phyloP scores from a whole-genome alignment of 2,888 invertebrate genomes.

The Danaus chrysippus region DNA sequence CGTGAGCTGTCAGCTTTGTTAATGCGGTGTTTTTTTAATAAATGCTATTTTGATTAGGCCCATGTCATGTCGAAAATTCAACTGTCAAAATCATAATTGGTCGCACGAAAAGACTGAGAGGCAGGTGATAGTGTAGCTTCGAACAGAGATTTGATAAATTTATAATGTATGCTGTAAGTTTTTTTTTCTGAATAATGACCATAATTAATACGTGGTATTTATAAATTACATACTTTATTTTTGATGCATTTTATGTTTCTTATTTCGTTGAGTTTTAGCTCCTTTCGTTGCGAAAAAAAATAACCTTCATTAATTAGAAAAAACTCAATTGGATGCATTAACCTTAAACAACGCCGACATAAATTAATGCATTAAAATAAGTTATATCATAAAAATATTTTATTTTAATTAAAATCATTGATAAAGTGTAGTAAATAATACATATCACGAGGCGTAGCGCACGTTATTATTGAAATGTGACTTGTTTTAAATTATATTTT shows the following conservation, averaged over 20 bases:
- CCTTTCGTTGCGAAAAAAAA: background rate
- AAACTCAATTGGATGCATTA: background rate
- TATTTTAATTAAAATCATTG: slow-evolving; percentile 1
- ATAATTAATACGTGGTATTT: background rate
- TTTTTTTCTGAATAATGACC: slow-evolving; percentile 3
- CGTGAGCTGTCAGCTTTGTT: slow-evolving; percentile 76
- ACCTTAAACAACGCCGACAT: slow-evolving; percentile 1
- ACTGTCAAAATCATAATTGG: slow-evolving; percentile 80
- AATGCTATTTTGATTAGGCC: slow-evolving; percentile 81
- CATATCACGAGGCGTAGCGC: background rate
- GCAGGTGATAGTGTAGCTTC: slow-evolving; percentile 54
- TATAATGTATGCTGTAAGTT: background rate
- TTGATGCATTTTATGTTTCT: background rate
- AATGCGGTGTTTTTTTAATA: slow-evolving; percentile 74
- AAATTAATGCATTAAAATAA: slow-evolving; percentile 6
- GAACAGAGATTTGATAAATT: slow-evolving; percentile 41
- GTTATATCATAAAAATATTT: background rate
- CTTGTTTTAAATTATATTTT: slow-evolving; percentile 45
- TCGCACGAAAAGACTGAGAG: slow-evolving; percentile 61
- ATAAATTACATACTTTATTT: background rate
- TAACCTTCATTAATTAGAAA: background rate
- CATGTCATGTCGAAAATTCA: slow-evolving; percentile 79
- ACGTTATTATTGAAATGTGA: slow-evolving; percentile 22
- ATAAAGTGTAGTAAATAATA: background rate
- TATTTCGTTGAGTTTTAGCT: background rate